Conservation (phyloP, 2,888 invertebrate species). For the Thymelicus acteon region DNA sequence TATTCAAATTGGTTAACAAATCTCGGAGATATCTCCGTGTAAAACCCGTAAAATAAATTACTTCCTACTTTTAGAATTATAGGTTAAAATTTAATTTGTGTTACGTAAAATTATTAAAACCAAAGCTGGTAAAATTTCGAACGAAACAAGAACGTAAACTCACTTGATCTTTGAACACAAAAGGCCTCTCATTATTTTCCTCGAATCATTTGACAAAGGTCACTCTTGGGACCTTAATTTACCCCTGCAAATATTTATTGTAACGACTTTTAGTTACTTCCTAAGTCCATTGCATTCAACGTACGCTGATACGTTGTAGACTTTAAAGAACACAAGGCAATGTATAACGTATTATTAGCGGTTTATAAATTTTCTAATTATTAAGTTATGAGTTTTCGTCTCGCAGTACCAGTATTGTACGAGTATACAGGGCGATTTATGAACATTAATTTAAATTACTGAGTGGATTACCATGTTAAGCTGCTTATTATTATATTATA, state of each 20-base stretch:
- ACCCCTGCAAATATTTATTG: slow-evolving; percentile 5
- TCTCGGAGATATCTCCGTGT: too few relatives aligned
- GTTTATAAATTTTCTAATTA: background rate
- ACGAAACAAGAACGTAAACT: slow-evolving; percentile 27
- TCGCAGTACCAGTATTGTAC: slow-evolving; percentile 10
- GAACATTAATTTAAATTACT: slow-evolving; percentile 44
- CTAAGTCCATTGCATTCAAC: background rate
- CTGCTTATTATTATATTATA: slow-evolving; percentile 30
- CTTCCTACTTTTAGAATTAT: too few relatives aligned
- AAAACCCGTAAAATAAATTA: too few relatives aligned
- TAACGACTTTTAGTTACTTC: background rate
- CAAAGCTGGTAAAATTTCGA: slow-evolving; percentile 7
- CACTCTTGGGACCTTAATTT: slow-evolving; percentile 30
- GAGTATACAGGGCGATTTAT: slow-evolving; percentile 32
- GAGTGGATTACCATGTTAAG: slow-evolving; percentile 38
- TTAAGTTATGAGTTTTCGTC: background rate
- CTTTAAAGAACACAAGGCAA: background rate
- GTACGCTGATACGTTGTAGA: background rate
- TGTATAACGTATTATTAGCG: slow-evolving; percentile 8
- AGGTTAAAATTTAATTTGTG: too few relatives aligned
- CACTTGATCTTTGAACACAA: slow-evolving; percentile 40
- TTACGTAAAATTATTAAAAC: background rate
- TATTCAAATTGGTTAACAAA: too few relatives aligned
- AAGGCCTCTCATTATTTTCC: slow-evolving; percentile 43
- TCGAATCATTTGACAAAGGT: slow-evolving; percentile 44